phyloP scores from a whole-genome alignment of 35 echinoderm and acorn worm species.

The Hemicentrotus pulcherrimus region DNA sequence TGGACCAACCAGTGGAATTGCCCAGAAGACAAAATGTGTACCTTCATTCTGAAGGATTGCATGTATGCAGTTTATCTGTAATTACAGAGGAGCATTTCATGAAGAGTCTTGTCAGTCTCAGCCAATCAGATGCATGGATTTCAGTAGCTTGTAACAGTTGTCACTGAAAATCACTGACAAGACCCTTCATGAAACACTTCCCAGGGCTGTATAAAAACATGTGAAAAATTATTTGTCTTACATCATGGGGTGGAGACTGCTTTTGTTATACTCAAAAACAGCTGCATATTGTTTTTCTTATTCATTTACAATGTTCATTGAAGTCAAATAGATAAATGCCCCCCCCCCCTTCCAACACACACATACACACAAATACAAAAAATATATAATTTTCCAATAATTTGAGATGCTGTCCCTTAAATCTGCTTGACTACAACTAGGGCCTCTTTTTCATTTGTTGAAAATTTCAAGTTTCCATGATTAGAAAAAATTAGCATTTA shows the following conservation, averaged over 20 bases:
- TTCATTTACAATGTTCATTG: constrained; percentile 22
- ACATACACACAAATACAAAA: not conserved
- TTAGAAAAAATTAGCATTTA: not conserved
- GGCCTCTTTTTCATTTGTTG: not conserved
- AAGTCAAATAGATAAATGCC: not conserved
- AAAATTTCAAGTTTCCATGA: not conserved
- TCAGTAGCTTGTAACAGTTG: too few relatives aligned
- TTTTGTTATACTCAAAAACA: constrained; percentile 11
- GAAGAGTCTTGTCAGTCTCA: too few relatives aligned
- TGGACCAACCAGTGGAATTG: not conserved
- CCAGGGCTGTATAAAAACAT: too few relatives aligned
- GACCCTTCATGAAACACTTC: too few relatives aligned
- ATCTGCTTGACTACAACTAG: not conserved
- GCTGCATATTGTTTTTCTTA: constrained; percentile 25
- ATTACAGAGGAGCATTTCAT: too few relatives aligned
- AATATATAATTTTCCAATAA: not conserved
- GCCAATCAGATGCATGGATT: not conserved
- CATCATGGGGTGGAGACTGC: not conserved
- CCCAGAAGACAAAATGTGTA: not conserved
- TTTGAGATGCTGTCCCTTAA: constrained; percentile 11
- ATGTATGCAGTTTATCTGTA: not conserved
- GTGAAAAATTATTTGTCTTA: not conserved
- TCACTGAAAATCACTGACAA: too few relatives aligned
- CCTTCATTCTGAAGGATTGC: not conserved
- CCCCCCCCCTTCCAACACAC: too few relatives aligned